Conservation (phyloP, 2,113 vertebrate species). For the Oncorhynchus nerka region DNA sequence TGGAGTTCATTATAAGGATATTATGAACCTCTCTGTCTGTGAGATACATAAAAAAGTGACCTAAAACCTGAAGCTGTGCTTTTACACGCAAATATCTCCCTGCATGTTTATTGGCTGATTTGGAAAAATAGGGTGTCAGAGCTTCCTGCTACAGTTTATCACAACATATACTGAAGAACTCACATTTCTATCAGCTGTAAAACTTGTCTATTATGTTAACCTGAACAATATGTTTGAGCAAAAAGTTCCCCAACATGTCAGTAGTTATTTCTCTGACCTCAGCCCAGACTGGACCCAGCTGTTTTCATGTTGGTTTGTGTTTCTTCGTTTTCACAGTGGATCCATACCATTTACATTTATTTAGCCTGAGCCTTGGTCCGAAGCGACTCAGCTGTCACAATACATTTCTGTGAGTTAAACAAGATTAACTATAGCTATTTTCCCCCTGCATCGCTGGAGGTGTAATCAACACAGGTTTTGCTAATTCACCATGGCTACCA, state of each 20-base stretch:
- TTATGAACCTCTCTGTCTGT: not conserved
- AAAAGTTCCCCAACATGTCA: no score
- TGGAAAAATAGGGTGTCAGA: conserved; percentile 63
- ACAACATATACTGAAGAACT: conserved; percentile 34
- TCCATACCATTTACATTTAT: conserved; percentile 57
- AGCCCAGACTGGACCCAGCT: conserved; percentile 37
- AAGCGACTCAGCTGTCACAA: conserved; percentile 67
- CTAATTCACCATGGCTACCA: conserved; percentile 68
- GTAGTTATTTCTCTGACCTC: conserved; percentile 21
- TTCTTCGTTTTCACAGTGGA: conserved; percentile 51
- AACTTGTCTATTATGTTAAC: no score
- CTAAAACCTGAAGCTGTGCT: no score
- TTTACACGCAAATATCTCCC: conserved; percentile 46
- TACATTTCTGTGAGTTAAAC: conserved; percentile 73
- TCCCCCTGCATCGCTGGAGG: conserved; percentile 63
- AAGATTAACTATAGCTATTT: conserved; percentile 77
- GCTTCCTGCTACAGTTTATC: conserved; percentile 26
- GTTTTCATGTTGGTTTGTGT: conserved; percentile 16
- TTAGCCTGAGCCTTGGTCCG: conserved; percentile 52
- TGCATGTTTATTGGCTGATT: conserved; percentile 73
- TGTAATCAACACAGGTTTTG: conserved; percentile 64
- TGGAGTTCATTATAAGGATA: not conserved
- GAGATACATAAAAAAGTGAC: no score
- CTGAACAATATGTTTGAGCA: no score
- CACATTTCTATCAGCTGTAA: conserved; percentile 6